Evolutionary conservation across 1,140 invertebrate genomes (phyloP).

Genomic region (Saccostrea echinata): DNA sequence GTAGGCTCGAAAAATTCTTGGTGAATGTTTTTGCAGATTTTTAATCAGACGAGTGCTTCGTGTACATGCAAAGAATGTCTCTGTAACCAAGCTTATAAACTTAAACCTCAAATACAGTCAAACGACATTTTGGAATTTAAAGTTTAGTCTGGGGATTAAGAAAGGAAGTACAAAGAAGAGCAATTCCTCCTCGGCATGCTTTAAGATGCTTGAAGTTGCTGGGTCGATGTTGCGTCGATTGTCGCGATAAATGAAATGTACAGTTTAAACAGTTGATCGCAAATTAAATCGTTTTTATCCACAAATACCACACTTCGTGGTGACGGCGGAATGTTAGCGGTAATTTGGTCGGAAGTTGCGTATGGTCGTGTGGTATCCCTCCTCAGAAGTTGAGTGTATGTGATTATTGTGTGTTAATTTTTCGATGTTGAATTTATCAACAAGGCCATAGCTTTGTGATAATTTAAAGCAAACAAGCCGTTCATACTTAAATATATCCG

Average conservation of each 20-base stretch:
- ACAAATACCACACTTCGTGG: neutral
- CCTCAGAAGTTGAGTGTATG: slow-evolving; percentile 23
- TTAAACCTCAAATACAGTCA: slow-evolving; percentile 10
- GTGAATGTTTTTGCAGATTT: neutral
- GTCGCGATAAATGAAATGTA: slow-evolving; percentile 27
- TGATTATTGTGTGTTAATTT: slow-evolving; percentile 6
- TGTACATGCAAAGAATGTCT: slow-evolving; percentile 8
- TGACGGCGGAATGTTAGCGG: neutral
- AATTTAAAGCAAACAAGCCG: neutral
- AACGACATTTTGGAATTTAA: neutral
- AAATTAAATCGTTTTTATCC: slow-evolving; percentile 36
- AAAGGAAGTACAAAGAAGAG: neutral
- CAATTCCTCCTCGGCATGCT: neutral
- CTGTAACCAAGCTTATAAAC: neutral
- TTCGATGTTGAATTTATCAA: slow-evolving; percentile 13
- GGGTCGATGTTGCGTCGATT: slow-evolving; percentile 10
- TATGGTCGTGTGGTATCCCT: slow-evolving; percentile 27
- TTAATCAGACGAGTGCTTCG: neutral
- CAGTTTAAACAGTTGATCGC: slow-evolving; percentile 16
- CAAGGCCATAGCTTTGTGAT: neutral
- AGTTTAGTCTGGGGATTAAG: neutral
- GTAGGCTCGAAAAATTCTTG: neutral
- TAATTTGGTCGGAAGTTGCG: slow-evolving; percentile 12
- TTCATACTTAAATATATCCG: neutral
- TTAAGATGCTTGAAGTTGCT: neutral